Evolutionary conservation across 2,888 invertebrate genomes (phyloP).

Genomic region (Fragum whitleyi): DNA sequence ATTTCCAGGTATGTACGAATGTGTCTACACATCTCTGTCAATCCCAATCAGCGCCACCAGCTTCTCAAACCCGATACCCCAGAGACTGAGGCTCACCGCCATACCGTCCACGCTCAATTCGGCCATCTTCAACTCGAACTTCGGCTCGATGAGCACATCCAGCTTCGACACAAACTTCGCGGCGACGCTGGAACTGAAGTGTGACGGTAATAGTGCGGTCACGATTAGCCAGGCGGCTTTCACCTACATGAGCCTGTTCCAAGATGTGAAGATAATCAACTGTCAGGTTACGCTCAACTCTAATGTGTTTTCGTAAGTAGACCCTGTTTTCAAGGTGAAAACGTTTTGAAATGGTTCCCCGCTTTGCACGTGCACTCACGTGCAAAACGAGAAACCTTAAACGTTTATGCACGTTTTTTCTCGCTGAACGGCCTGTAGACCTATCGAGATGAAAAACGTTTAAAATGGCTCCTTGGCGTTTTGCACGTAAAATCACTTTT

Average conservation of each 20-base stretch:
- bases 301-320: constrained; percentile 50
- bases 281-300: constrained; percentile 49
- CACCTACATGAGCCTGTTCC: constrained; percentile 43
- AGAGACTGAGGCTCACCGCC: constrained; percentile 58
- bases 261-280: constrained; percentile 62
- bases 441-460: no score
- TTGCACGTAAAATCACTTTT: no score
- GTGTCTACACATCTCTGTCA: constrained; percentile 47
- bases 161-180: constrained; percentile 60
- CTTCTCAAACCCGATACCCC: constrained; percentile 59
- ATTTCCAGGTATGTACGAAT: constrained; percentile 57
- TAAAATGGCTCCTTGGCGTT: no score
- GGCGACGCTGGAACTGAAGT: constrained; percentile 63
- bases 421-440: no score
- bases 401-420: no score
- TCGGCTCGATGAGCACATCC: constrained; percentile 32
- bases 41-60: constrained; percentile 48
- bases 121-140: constrained; percentile 50
- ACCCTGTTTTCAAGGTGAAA: no score
- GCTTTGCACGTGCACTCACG: no score
- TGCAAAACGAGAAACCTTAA: no score
- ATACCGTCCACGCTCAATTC: constrained; percentile 40
- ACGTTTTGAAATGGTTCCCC: no score
- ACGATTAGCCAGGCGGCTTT: constrained; percentile 42
- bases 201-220: constrained; percentile 34